phyloP scores from a whole-genome alignment of 2,888 invertebrate genomes.

The Drosophila quinaria region DNA sequence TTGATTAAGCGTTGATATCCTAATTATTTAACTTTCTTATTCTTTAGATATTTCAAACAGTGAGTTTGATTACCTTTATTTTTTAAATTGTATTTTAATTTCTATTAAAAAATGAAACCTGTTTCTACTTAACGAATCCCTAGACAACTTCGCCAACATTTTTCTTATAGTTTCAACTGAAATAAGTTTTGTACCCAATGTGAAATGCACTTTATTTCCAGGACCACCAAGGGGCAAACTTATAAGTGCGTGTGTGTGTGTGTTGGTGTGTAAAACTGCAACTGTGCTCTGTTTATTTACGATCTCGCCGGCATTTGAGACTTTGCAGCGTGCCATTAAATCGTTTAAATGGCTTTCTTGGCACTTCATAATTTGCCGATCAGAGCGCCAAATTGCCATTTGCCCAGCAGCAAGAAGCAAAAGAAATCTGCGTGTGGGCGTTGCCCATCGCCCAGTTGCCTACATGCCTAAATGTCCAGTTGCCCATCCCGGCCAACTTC shows the following conservation, averaged over 20 bases:
- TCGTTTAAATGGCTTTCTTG: constrained; percentile 80
- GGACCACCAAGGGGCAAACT: constrained; percentile 42
- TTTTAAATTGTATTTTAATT: too few relatives aligned
- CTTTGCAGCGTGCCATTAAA: constrained; percentile 73
- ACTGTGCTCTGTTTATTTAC: constrained; percentile 74
- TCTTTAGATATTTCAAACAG: too few relatives aligned
- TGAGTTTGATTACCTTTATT: too few relatives aligned
- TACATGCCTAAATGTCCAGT: constrained; percentile 52
- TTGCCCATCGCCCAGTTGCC: constrained; percentile 68
- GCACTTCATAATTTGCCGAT: constrained; percentile 82
- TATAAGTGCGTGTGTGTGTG: constrained; percentile 5
- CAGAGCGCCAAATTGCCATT: constrained; percentile 75
- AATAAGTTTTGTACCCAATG: constrained; percentile 24
- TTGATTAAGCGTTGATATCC: too few relatives aligned
- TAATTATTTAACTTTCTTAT: too few relatives aligned
- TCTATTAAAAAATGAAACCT: too few relatives aligned
- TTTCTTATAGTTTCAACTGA: not conserved
- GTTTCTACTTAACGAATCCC: too few relatives aligned
- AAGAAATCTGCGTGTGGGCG: constrained; percentile 70
- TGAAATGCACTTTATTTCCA: constrained; percentile 6
- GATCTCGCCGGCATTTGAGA: constrained; percentile 52
- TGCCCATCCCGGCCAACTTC: not conserved
- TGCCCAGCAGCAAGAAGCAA: constrained; percentile 50
- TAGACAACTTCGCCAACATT: not conserved
- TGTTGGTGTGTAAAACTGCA: constrained; percentile 32